Base-by-base conservation (phyloP, 2,888 invertebrate genomes). In the Hydriomena furcata region DNA sequence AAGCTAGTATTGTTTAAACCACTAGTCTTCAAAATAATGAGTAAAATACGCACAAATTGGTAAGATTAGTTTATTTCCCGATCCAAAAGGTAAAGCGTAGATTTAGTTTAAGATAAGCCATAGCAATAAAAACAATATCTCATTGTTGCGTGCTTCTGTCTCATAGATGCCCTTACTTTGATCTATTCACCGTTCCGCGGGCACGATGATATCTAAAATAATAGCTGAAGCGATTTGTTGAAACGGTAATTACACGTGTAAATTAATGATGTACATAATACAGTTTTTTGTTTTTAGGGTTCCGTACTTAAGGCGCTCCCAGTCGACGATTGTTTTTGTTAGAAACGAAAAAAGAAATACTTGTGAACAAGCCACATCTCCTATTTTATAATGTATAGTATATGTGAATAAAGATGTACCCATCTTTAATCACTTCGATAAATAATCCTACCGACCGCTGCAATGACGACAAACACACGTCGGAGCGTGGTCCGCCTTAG, bases 241-340 rank as follows among this genome's bases (percentile, higher is more conserved):
- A 76, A 79, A 73, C 76, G 79, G 82, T 85, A 87, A 88, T 87
- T 84, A 83, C 73, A 72, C 73, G 68, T 61, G 79, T 79, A 76
- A 75, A 81, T 84, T 80, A 83, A 82, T 82, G 75, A 73, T 72
- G 77, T 74, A n/a, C n/a, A n/a, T n/a, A 68, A 73, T 68, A 68
- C 68, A 68, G 73, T 71, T 74, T 84, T 82, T 79, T 75, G 66
- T 66, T 66, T 68, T 60, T 54, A 37, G n/a, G n/a, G n/a, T n/a
- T n/a, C n/a, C n/a, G n/a, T n/a, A n/a, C n/a, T n/a, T n/a, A n/a
- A n/a, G n/a, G n/a, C n/a, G n/a, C n/a, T n/a, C n/a, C n/a, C n/a
- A n/a, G n/a, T n/a, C n/a, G n/a, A n/a, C n/a, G n/a, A n/a, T n/a
- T n/a, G n/a, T n/a, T n/a, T n/a, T n/a, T n/a, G n/a, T n/a, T n/a